Evolutionary conservation across 2,797 vertebrate genomes (phyloP).

Genomic region (Hirundo rustica): DNA sequence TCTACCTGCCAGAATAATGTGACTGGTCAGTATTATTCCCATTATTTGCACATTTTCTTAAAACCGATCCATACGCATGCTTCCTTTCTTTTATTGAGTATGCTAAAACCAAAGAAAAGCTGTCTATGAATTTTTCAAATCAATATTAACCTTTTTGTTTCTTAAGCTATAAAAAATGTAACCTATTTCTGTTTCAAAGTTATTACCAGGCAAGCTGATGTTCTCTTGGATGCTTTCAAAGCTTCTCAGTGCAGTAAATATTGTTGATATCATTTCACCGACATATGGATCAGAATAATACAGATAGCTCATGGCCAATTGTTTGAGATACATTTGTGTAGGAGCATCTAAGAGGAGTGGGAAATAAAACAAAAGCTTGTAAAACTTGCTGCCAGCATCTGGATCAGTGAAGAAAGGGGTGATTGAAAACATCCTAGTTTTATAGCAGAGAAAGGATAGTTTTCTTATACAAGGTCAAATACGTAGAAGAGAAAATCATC

Average conservation of each 20-base stretch:
- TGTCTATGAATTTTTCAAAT: constrained; percentile 23
- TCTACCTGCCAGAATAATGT: neutral
- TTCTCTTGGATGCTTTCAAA: constrained; percentile 35
- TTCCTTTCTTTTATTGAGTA: neutral
- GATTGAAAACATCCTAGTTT: constrained; percentile 8
- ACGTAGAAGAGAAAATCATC: neutral
- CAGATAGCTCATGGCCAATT: constrained; percentile 46
- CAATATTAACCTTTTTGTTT: constrained; percentile 41
- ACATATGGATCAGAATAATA: constrained; percentile 44
- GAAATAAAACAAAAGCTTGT: constrained; percentile 36
- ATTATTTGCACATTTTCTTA: constrained; percentile 18
- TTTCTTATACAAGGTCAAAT: constrained; percentile 55
- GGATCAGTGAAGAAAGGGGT: constrained; percentile 5
- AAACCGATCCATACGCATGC: neutral
- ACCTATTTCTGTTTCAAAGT: constrained; percentile 47
- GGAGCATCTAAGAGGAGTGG: constrained; percentile 3
- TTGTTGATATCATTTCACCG: constrained; percentile 21
- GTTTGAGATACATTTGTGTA: constrained; percentile 44
- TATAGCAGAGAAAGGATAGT: constrained; percentile 13
- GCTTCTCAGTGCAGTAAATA: constrained; percentile 47
- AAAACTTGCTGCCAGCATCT: constrained; percentile 25
- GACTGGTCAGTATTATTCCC: neutral
- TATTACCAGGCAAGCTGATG: constrained; percentile 34
- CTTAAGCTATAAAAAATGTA: constrained; percentile 35
- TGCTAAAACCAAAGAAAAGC: neutral